Evolutionary conservation across 2,797 vertebrate species (phyloP).

Genomic region (Myiotriccus ornatus): DNA sequence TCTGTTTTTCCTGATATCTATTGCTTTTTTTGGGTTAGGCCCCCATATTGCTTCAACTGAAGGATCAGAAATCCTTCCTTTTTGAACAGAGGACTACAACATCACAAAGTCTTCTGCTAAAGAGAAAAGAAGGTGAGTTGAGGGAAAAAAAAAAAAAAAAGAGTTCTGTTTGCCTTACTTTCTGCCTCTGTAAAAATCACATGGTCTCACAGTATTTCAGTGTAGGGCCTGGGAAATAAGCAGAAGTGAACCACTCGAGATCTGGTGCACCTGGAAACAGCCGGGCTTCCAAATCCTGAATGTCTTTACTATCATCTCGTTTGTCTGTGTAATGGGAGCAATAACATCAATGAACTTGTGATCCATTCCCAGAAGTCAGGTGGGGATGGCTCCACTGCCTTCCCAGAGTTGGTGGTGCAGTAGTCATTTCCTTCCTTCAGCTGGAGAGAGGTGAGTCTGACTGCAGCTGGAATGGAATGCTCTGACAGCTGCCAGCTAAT

Average conservation of each 20-base stretch:
- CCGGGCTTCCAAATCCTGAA: not conserved
- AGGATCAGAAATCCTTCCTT: not conserved
- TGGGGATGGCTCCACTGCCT: not conserved
- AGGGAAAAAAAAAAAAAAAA: not conserved
- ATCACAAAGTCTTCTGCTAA: not conserved
- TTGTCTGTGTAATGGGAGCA: not conserved
- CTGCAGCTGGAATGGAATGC: not conserved
- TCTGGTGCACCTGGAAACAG: rapidly evolving
- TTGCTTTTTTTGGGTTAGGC: not conserved
- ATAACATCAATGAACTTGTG: not conserved
- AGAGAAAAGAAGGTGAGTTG: not conserved
- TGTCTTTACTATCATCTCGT: not conserved
- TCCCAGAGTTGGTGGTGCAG: not conserved
- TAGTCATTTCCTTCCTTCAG: not conserved
- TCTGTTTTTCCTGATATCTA: not conserved
- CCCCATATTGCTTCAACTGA: not conserved
- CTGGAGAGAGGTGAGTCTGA: not conserved
- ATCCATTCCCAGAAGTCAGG: not conserved
- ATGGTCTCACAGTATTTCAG: not conserved
- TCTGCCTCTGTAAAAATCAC: not conserved
- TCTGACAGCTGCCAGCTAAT: not conserved
- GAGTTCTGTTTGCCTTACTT: not conserved
- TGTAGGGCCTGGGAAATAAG: not conserved
- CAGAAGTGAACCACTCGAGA: not conserved
- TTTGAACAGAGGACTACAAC: not conserved